A percentile compares a stretch with the other conserved stretches of the same genome.
Evolutionary conservation across 2,888 invertebrate genomes (phyloP).

Genomic region (Drosophila birchii): DNA sequence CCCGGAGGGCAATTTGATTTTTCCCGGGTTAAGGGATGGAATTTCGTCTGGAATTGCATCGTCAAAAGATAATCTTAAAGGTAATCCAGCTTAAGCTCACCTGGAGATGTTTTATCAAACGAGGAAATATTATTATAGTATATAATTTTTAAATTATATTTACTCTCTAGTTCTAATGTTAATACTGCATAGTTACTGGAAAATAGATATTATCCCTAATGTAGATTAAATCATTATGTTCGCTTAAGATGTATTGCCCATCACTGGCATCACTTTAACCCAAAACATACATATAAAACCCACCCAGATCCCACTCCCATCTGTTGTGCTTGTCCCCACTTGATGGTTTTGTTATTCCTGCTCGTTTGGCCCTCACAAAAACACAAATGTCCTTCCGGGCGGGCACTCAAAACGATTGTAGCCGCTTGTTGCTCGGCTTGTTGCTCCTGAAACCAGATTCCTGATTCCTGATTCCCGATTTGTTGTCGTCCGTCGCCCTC

Average conservation of each 20-base stretch:
- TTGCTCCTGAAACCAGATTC: conserved; percentile 32
- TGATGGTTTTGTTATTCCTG: conserved; percentile 32
- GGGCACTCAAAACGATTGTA: conserved; percentile 48
- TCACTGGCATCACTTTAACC: conserved; percentile 29
- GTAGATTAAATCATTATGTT: conserved; percentile 9
- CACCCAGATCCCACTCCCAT: not conserved
- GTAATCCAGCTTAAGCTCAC: not conserved
- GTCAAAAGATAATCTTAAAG: not conserved
- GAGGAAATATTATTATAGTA: not conserved
- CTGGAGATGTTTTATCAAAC: not conserved
- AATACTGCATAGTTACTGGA: not conserved
- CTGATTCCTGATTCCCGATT: conserved; percentile 43
- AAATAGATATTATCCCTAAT: not conserved
- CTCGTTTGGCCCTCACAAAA: conserved; percentile 9
- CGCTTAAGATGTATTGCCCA: conserved; percentile 8
- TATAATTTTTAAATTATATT: not conserved
- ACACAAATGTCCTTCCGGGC: conserved; percentile 62
- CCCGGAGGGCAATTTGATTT: conserved; percentile 36
- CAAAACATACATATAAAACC: conserved; percentile 4
- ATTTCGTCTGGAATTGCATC: not conserved
- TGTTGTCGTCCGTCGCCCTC: conserved; percentile 36
- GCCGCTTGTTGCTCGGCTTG: conserved; percentile 54
- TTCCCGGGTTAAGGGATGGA: conserved; percentile 20
- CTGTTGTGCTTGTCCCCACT: conserved; percentile 17
- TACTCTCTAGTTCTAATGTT: not conserved